Base-by-base conservation (phyloP, 1,140 invertebrate species). In the Drosophila mojavensis region DNA sequence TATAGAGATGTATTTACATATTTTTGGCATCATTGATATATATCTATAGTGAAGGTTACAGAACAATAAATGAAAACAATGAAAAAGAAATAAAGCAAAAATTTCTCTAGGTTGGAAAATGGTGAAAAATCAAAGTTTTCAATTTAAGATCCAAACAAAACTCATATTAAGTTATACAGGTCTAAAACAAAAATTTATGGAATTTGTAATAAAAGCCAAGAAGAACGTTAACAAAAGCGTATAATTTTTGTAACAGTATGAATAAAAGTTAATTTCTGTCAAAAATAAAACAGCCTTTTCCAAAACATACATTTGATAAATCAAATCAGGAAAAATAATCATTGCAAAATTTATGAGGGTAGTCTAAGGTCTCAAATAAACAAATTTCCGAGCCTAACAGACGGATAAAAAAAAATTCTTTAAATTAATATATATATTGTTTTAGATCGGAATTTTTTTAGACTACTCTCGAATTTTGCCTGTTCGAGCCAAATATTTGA, bases 1-100 rank as follows among this genome's bases (percentile, higher is more conserved):
- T 86, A 85, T 75, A 85, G 82, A 86, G 72, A 79, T 86, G 82
- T 86, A 86, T 86, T 88, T 86, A 86, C 83, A 86, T 79, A 88
- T 86, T 86, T 88, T 86, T 88, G 83, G 82, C 83, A 86, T 88
- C 73, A 86, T 76, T 82, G 65, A 81, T 68, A 85, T 75, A 76
- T 75, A 79, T 39, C 36, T 39, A 39, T 39, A 39, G 62, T 65
- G 72, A 68, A 48, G 66, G 56, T 79, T 72, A 53, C 63, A 76
- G 64, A 79, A 82, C 63, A 79, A 80, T 83, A 77, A 78, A 58
- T 58, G 53, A 62, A 56, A 58, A 50, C 54, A 28, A 43, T 65
- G 59, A 63, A 63, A 82, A 59, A 11, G 45, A 28, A 63, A 60
- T 59, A 54, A 65, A 67, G 43, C 15, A 69, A 59, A 77, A 60